Conservation (phyloP, 2,113 vertebrate species). For the Uria aalge region DNA sequence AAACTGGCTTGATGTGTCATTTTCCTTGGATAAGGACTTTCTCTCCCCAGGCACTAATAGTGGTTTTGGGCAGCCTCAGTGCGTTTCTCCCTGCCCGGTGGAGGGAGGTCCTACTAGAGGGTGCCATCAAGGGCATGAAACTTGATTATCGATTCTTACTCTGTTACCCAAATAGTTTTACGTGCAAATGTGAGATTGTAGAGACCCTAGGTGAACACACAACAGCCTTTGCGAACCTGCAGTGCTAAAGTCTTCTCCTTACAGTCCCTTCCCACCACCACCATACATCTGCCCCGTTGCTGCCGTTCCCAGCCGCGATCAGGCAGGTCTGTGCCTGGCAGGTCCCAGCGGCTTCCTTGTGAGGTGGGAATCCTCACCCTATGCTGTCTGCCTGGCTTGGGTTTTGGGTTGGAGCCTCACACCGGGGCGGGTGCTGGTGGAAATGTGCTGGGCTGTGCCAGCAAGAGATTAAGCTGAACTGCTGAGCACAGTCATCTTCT, state of each 20-base stretch:
- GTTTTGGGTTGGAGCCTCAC: background rate
- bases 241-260: background rate
- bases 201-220: background rate
- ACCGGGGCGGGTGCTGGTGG: background rate
- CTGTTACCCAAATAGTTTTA: background rate
- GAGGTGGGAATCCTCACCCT: background rate
- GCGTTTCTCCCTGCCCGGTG: background rate
- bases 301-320: rapidly evolving
- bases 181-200: background rate
- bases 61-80: background rate
- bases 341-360: background rate
- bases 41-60: rapidly evolving
- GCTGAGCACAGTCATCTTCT: rapidly evolving
- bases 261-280: background rate
- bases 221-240: background rate
- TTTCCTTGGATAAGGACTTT: background rate
- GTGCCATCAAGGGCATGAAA: background rate
- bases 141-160: background rate
- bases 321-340: background rate
- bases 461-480: background rate
- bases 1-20: background rate
- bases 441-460: background rate
- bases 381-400: background rate
- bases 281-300: rapidly evolving
- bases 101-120: background rate